Evolutionary conservation across 1,140 invertebrate species (phyloP), one percentile per base, ranked within the genome.

Genomic region (Zaprionus ornatus): DNA sequence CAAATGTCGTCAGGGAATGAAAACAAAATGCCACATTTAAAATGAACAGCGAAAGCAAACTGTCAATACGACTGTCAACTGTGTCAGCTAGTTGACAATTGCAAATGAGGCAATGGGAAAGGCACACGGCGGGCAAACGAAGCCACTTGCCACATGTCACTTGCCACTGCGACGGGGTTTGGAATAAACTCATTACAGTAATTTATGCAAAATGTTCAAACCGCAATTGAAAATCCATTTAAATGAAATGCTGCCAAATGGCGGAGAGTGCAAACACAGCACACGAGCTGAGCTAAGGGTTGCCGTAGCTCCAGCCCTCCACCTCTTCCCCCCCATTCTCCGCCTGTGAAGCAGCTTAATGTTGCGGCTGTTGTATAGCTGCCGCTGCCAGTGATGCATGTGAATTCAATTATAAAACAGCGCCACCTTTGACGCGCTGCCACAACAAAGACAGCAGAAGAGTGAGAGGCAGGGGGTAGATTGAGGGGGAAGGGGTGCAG

Each of bases 161-260:
- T 90, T 84, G 79, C 52, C 21, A 56, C 27, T 35, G 56, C 25
- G 15, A 61, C 62, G 55, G 75, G 57, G n/a, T 5, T 63, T 66
- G 72, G 81, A 65, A 90, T 90, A 88, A 88, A 88, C 85, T 90
- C 87, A 91, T 91, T 91, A 91, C 74, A 78, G 71, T 70, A 91
- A 91, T 91, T 91, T 91, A 91, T 91, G 90, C 82, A 91, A 91
- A 91, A 91, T 76, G 91, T 77, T 77, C 54, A 87, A 73, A 81
- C 91, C 91, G 87, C 90, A 91, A 91, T 91, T 91, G 91, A 88
- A 91, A 91, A 91, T 91, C 90, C 85, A 91, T 91, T 91, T 91
- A 83, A 91, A 91, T 84, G 78, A 90, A 90, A 90, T 90, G 79
- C 86, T 65, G 74, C 80, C 81, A 69, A 67, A 67, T 60, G 70